Base-by-base conservation (phyloP, 2,888 invertebrate species). In the Mythimna albipuncta region DNA sequence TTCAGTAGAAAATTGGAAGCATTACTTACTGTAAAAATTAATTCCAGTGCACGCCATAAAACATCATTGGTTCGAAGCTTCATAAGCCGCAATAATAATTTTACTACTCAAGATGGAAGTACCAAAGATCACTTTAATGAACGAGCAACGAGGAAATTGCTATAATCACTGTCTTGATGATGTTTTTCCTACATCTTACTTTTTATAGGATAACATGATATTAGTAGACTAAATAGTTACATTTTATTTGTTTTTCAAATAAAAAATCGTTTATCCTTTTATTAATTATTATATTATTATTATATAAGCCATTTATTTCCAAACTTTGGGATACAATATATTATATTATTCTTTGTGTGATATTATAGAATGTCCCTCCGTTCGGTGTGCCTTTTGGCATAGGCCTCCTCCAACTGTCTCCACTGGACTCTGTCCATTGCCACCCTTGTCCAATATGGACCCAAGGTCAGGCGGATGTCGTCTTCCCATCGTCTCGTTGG, bases 111-210 rank as follows among this genome's bases (percentile, higher is more conserved):
- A n/a, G 6, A 13, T 54, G 21, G 44, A 73, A 74, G 64, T 66
- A n/a, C 38, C 10, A 41, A 54, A 50, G 38, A 61, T n/a, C 13
- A 21, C 19, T 61, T 2, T 55, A 44, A 47, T 66, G 19, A 21
- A 38, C 6, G 10, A 0, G 7, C 3, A 6, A 21, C 9, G 19
- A 16, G 16, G 74, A 61, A 73, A 74, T 73, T 65, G 65, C 47
- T 6, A 54, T 47, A 61, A 74, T 74, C 59, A 65, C 38, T 54
- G 1, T n/a, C 52, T 38, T 65, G 47, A 66, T 75, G 75, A 59
- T 59, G 35, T 16, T 66, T 74, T 47, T 75, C 32, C 21, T 41
- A n/a, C 57, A 41, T 13, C 19, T 55, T 16, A 47, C 47, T n/a
- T 58, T 35, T 9, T n/a, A 26, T 32, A 32, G 4, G 6, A 6